phyloP scores from a whole-genome alignment of 2,113 vertebrate genomes.

The Cricetomys ansorgei region DNA sequence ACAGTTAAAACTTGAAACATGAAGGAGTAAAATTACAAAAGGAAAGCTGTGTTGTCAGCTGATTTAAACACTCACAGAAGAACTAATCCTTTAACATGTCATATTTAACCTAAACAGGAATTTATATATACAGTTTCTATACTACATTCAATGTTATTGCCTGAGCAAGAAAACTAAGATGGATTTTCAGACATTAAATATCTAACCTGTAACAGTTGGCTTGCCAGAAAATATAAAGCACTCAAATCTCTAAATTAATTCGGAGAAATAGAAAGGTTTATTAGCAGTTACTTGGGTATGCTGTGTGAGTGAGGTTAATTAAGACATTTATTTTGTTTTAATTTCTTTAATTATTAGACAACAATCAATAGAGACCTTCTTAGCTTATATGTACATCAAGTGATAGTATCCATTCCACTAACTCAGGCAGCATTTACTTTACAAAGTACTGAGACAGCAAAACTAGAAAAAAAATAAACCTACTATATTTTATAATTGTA shows the following conservation, averaged over 20 bases:
- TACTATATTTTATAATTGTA: conserved; percentile 56
- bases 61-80: neutral
- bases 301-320: conserved; percentile 48
- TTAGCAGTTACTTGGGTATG: conserved; percentile 15
- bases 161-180: neutral
- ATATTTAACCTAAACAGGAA: neutral
- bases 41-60: neutral
- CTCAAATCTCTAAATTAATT: conserved; percentile 37
- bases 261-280: conserved; percentile 46
- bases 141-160: neutral
- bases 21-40: neutral
- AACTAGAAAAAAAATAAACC: neutral
- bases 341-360: conserved; percentile 37
- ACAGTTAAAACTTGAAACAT: neutral
- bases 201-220: conserved; percentile 13
- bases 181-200: conserved; percentile 26
- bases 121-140: neutral
- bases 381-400: conserved; percentile 39
- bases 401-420: conserved; percentile 38
- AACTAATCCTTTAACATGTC: neutral
- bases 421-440: conserved; percentile 39
- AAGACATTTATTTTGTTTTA: conserved; percentile 23
- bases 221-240: conserved; percentile 49
- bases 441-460: conserved; percentile 32
- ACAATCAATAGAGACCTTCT: conserved; percentile 79